Evolutionary conservation across 2,113 vertebrate genomes (phyloP), one percentile per base, ranked within the genome.

Genomic region (Lanius ludovicianus): DNA sequence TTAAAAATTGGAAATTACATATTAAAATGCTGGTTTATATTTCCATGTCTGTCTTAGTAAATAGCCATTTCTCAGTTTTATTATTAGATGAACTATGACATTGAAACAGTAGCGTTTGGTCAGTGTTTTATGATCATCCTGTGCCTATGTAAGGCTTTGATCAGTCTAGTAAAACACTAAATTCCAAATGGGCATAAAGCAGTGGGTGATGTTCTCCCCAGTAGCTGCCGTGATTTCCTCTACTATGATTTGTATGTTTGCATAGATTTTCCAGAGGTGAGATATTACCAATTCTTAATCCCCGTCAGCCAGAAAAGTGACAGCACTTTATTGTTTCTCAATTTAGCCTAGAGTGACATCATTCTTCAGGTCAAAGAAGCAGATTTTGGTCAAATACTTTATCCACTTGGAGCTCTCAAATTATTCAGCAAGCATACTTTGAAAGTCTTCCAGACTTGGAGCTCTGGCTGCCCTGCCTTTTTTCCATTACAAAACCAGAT

Each of bases 1-100:
- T 77, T 91, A 53, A 81, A 41, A 79, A 84, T 84, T 60, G 44
- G 83, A 87, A 96, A 92, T 94, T 69, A 23, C 18, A 2, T 70
- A 52, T 80, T 88, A 41, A 96, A 85, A 47, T 63, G 44, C 81
- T 78, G 73, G 37, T 56, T 69, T 42, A 1, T 52, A 33, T 94
- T 88, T 91, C 70, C 64, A 42, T n/a, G 10, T 33, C 6, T 37
- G 4, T 62, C 11, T 69, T 75, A 90, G 23, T 49, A 47, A 90
- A 49, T 28, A 64, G 23, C 25, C 6, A 5, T 92, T 67, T 86
- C 41, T 91, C 35, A 5, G 37, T 78, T 16, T 64, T 87, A 35
- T 67, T 53, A 49, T 71, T 79, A 85, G 27, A 39, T 87, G 27
- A 84, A 84, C 42, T 74, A 17, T 65, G 53, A 27, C 3, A 63